Conservation (phyloP, 2,797 vertebrate species). For the Falco concolor region DNA sequence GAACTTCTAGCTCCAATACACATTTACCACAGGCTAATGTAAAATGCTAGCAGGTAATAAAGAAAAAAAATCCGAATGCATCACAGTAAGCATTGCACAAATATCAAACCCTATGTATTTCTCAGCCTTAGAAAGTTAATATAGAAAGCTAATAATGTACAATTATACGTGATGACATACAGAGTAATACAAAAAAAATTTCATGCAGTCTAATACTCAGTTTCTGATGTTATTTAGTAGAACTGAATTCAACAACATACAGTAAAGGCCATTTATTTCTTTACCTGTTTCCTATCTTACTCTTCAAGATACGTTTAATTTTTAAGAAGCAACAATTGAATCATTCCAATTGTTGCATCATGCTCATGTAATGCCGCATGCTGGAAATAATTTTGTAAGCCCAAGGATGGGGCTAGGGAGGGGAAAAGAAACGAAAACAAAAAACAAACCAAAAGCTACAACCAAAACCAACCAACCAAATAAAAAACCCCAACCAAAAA, state of each 20-base stretch:
- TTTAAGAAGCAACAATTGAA: neutral
- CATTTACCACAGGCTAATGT: neutral
- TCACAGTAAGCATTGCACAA: neutral
- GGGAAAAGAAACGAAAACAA: neutral
- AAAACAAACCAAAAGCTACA: neutral
- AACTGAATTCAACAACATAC: neutral
- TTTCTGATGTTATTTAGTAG: neutral
- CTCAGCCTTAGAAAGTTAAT: neutral
- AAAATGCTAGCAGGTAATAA: neutral
- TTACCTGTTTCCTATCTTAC: neutral
- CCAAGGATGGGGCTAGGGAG: rapidly evolving
- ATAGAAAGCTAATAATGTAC: neutral
- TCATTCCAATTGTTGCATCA: neutral
- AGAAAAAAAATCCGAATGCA: neutral
- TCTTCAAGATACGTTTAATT: neutral
- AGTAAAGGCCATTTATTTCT: neutral
- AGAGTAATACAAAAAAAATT: neutral
- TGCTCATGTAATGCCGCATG: neutral
- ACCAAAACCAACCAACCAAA: neutral
- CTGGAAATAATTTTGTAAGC: neutral
- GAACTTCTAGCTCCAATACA: neutral
- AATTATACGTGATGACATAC: neutral
- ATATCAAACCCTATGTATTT: neutral
- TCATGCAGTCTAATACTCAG: neutral
- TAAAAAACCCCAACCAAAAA: neutral